Base-by-base conservation (phyloP, 2,888 invertebrate genomes). In the Tromatobia lineatoria region DNA sequence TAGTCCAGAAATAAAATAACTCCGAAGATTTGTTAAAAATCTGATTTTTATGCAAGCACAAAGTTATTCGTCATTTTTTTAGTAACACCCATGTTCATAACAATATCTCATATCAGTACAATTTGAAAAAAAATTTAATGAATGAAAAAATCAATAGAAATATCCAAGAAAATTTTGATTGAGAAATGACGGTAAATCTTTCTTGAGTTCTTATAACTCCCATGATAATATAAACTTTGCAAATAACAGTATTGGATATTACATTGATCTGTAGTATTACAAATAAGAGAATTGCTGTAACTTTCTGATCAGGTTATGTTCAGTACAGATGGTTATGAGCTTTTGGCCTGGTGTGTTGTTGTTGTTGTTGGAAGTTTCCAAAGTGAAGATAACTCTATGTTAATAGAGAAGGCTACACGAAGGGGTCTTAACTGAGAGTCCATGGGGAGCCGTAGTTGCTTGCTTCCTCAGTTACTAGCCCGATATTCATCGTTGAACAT, bases 311-410 rank as follows among this genome's bases (percentile, higher is more conserved):
- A 8, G 15, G 8, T 25, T 29, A 10, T 10, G 47, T 67, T 59
- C 47, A 29, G 54, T 23, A 2, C 23, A 59, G 57, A 23, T 57
- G 15, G 3, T 0, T 15, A 29, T 15, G 29, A 61, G 61, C 61
- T 64, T 34, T n/a, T 18, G 34, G 59, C 38, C n/a, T 18, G n/a
- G 6, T 38, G 61, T 45, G 52, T 11, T 42, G 47, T 34, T 29
- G 45, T 76, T 70, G 70, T 54, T 74, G 23, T n/a, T n/a, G 52
- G 10, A 15, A 69, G 61, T 79, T 82, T 74, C 57, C 38, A 38
- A 75, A 79, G 61, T 79, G 52, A n/a, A 52, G 64, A 42, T 79
- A 74, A 70, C 82, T 64, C 54, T 34, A 57, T 70, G 75, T 66
- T 79, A 79, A 75, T 79, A 50, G 66, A 45, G 11, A 15, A 25